phyloP scores from a whole-genome alignment of 2,888 invertebrate species.

The Eupithecia dodoneata region DNA sequence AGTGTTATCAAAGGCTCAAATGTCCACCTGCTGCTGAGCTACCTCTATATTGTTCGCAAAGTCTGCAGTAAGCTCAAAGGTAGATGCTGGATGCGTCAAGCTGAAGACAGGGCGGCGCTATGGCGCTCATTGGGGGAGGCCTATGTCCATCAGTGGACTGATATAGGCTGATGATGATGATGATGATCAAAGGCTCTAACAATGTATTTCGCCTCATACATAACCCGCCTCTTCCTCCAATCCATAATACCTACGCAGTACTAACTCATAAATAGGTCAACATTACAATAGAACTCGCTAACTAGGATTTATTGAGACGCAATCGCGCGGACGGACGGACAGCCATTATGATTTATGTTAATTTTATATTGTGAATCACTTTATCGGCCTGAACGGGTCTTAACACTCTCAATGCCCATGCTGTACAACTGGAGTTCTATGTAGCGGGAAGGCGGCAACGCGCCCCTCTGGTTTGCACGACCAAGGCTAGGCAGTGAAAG shows the following conservation, averaged over 20 bases:
- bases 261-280: conserved; percentile 26
- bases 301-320: conserved; percentile 32
- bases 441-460: not conserved
- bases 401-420: not conserved
- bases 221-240: not conserved
- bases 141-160: too few species aligned
- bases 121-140: too few species aligned
- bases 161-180: too few species aligned
- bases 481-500: not conserved
- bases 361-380: conserved; percentile 4
- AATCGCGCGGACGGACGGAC: conserved; percentile 22
- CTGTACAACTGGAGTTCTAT: not conserved
- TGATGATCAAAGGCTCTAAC: not conserved
- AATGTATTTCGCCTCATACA: not conserved
- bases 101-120: too few species aligned
- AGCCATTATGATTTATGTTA: not conserved
- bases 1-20: too few species aligned
- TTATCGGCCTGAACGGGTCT: not conserved
- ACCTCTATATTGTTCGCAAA: too few species aligned
- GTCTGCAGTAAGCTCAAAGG: too few species aligned
- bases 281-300: conserved; percentile 24
- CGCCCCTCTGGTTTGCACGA: not conserved
- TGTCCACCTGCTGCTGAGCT: too few species aligned
- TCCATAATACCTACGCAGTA: not conserved
- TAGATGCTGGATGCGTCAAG: too few species aligned